Base-by-base conservation (phyloP, 2,888 invertebrate species). In the Xanthorhoe designata region DNA sequence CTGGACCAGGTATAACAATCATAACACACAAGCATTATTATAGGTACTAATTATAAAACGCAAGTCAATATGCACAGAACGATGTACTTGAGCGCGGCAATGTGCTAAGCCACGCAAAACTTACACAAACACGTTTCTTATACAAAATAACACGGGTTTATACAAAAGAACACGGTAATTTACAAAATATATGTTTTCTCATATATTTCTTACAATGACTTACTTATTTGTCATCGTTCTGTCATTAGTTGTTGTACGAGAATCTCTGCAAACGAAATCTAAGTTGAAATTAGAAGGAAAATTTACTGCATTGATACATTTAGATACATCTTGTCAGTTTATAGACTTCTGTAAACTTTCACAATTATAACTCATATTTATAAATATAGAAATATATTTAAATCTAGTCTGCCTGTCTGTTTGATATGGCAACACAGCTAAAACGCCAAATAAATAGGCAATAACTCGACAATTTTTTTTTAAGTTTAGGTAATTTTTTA, bases 141-240 rank as follows among this genome's bases (percentile, higher is more conserved):
- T 45, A 62, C 42, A 62, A 45, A 38, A 51, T 51, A n/a, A 52
- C 15, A 52, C 32, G 52, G 24, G 18, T 35, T 53, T 32, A 7
- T 32, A 32, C 32, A 32, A 32, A 32, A 24, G 9, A 15, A 10
- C 24, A 49, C 57, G 18, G 38, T 45, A 24, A 54, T 55, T 52
- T 55, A 7, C 3, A 47, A 47, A 35, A 35, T 47, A 38, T 57
- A 35, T 57, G 24, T 42, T 62, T 56, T 66, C 32, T 13, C 38
- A 42, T 42, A 58, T 17, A 17, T 17, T 56, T 64, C 47, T 50
- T 55, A 29, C 66, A 68, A 74, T 76, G 80, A 92, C 92, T 92
- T 92, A 92, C 92, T 88, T 83, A 83, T 85, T 77, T 64, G 75
- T 81, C 92, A 92, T 92, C 92, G 92, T 92, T 92, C 92, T 92